Evolutionary conservation across 2,113 vertebrate species (phyloP), one percentile per base, ranked within the genome.

Genomic region (Semnornis frantzii): DNA sequence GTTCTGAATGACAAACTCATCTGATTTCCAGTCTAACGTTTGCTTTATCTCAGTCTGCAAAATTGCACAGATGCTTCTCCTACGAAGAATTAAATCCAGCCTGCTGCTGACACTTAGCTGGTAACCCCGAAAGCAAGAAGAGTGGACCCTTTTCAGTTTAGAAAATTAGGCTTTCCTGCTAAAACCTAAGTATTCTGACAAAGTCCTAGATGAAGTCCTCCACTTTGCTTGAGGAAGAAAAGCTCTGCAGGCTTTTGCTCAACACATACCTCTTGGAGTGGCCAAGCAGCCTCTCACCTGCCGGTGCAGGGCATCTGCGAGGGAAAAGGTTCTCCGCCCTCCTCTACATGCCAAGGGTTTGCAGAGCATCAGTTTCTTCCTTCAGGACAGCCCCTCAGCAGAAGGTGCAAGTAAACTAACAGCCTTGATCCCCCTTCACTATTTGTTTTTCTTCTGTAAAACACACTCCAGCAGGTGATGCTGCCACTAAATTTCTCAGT

Each of bases 1-100:
- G 76, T 23, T 93, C 84, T 65, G 48, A 85, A 44, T 62, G 44
- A 94, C 68, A 89, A 34, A 55, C 73, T 76, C 59, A 81, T 59
- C 75, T 62, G 37, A 85, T 87, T 94, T 77, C 81, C 76, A 95
- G 34, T n/a, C 46, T 72, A n/a, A 95, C 95, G 52, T 74, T 92
- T 85, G 78, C 52, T 80, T 72, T 89, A 94, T 87, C 75, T 92
- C 21, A 3, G 24, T 74, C 62, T 92, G 42, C 84, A 86, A 88
- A 96, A 81, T 31, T 23, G 50, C 81, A 93, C 74, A 89, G 79
- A 85, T 27, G 62, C 31, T 87, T 92, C 86, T 90, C 80, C 73
- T n/a, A 18, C 2, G 42, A 94, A 93, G 95, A 96, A 85, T 37
- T 9, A 96, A 91, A 95, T 84, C 63, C 48, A 88, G 73, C 50